Conservation (phyloP, 2,113 vertebrate species). For the Electrona antarctica region DNA sequence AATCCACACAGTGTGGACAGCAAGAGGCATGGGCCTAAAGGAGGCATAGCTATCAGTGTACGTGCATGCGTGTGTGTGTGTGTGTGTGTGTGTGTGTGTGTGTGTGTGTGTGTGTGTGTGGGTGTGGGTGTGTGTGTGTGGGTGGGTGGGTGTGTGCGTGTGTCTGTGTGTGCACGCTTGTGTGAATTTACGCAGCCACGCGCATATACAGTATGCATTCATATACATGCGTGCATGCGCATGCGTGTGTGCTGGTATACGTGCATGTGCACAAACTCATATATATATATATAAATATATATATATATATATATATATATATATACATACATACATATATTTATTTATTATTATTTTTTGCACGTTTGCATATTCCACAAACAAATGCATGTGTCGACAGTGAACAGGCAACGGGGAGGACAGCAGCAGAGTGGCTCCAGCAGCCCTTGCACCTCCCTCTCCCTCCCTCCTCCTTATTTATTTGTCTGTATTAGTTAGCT, state of each 20-base stretch:
- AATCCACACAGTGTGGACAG: constrained; percentile 37
- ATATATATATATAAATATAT: neutral
- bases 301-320: neutral
- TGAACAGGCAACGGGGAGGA: constrained; percentile 74
- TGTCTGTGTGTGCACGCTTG: constrained; percentile 10
- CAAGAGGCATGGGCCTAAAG: constrained; percentile 28
- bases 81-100: constrained; percentile 22
- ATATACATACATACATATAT: neutral
- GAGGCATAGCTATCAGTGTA: constrained; percentile 3
- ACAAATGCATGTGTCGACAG: constrained; percentile 47
- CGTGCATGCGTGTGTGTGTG: constrained; percentile 18
- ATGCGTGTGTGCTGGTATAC: neutral
- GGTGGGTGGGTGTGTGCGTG: neutral
- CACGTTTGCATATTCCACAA: constrained; percentile 63
- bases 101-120: neutral
- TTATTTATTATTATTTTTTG: constrained; percentile 36
- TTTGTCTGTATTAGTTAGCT: constrained; percentile 94
- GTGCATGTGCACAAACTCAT: no score
- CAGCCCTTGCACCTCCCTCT: constrained; percentile 52
- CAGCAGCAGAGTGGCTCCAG: constrained; percentile 47
- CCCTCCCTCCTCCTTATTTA: constrained; percentile 72
- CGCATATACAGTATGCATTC: constrained; percentile 8
- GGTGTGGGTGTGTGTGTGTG: constrained; percentile 5
- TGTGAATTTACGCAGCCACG: constrained; percentile 1
- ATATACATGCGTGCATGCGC: neutral